phyloP scores from a whole-genome alignment of 2,888 invertebrate species.

The Agonopterix alstromeriana region DNA sequence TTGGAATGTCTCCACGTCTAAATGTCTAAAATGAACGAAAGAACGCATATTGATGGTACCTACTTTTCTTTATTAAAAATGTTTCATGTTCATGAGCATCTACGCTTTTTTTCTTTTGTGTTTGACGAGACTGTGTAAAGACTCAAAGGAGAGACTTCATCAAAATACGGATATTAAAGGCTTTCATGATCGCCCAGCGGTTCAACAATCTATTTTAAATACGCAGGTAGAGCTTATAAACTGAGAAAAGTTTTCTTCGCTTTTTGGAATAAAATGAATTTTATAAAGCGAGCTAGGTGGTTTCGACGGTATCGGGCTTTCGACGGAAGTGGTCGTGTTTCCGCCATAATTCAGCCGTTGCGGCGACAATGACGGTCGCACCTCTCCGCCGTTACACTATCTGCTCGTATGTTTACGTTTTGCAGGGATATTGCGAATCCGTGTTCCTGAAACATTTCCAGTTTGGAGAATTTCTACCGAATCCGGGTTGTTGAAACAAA shows the following conservation, averaged over 20 bases:
- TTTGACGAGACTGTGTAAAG: constrained; percentile 3
- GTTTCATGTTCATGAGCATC: not conserved
- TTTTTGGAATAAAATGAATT: constrained; percentile 12
- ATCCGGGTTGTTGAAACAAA: constrained; percentile 6
- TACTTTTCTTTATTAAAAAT: not conserved
- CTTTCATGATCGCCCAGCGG: constrained; percentile 4
- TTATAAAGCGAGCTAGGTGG: constrained; percentile 17
- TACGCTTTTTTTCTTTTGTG: constrained; percentile 4
- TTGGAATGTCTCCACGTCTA: too few relatives aligned
- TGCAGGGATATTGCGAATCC: constrained; percentile 5
- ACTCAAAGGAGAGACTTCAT: constrained; percentile 10
- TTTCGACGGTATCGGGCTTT: constrained; percentile 27
- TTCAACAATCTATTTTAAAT: constrained; percentile 2
- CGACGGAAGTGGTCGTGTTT: constrained; percentile 44
- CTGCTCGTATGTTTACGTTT: constrained; percentile 9
- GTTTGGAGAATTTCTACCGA: constrained; percentile 4
- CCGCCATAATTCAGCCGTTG: constrained; percentile 49
- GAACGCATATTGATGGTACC: not conserved
- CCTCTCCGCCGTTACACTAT: constrained; percentile 20
- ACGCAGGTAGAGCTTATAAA: constrained; percentile 1
- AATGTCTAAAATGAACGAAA: too few relatives aligned
- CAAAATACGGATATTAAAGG: constrained; percentile 10
- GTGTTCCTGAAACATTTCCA: constrained; percentile 3
- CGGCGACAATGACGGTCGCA: constrained; percentile 34
- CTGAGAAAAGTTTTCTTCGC: constrained; percentile 8